Conservation (phyloP, 2,888 invertebrate species). For the Caradrina kadenii region DNA sequence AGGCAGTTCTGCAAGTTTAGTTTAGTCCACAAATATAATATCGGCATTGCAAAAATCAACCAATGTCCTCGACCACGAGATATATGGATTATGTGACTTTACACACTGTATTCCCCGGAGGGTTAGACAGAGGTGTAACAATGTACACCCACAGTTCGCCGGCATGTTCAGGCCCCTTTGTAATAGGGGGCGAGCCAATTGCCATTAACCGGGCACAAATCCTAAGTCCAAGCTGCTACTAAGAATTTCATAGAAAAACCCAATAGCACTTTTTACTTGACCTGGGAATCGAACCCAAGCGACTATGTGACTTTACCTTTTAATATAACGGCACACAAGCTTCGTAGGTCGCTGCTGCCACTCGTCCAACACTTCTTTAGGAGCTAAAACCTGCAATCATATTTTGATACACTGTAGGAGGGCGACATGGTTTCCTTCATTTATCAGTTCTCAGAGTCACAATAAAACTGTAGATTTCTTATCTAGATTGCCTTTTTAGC, state of each 20-base stretch:
- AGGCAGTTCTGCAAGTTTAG: background rate
- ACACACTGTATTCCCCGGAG: too few species aligned
- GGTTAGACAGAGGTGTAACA: too few species aligned
- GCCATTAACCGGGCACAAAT: too few species aligned
- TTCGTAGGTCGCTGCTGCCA: constrained; percentile 97
- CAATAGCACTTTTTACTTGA: too few species aligned
- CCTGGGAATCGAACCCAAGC: too few species aligned
- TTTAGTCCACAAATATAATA: background rate
- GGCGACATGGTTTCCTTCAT: background rate
- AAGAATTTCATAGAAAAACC: too few species aligned
- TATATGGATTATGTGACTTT: background rate
- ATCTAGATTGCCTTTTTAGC: background rate
- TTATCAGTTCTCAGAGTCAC: background rate
- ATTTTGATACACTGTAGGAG: constrained; percentile 1
- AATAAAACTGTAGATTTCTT: too few species aligned
- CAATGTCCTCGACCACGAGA: too few species aligned
- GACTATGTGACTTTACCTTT: constrained; percentile 83
- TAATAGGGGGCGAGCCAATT: too few species aligned
- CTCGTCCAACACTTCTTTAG: constrained; percentile 96
- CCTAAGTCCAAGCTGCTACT: too few species aligned
- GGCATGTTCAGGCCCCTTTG: too few species aligned
- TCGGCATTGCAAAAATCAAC: background rate
- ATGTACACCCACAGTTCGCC: too few species aligned
- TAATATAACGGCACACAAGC: constrained; percentile 95
- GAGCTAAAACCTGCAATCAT: constrained; percentile 93